A percentile compares a stretch with the other conserved stretches of the same genome.
Evolutionary conservation across 2,797 vertebrate species (phyloP).

Genomic region (Silurus lanzhouensis): DNA sequence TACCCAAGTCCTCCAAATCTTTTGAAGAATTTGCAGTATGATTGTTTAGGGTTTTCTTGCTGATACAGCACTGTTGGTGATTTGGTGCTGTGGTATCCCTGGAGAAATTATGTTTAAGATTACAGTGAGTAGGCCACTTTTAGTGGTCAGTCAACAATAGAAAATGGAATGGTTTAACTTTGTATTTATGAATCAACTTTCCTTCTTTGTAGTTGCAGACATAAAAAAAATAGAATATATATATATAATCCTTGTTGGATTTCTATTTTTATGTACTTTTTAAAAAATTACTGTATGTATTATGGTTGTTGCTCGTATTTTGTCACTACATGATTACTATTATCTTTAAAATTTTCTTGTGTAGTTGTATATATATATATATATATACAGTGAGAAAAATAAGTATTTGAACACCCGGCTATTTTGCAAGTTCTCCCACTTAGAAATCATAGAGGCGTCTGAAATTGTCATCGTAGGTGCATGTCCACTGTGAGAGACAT

Average conservation of each 20-base stretch:
- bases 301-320: not conserved
- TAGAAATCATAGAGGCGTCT: too few species aligned
- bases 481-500: too few species aligned
- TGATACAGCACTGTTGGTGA: constrained; percentile 35
- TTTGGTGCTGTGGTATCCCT: constrained; percentile 23
- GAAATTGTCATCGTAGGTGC: too few species aligned
- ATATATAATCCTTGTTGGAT: not conserved
- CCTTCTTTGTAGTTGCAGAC: not conserved
- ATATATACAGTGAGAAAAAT: too few species aligned
- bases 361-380: not conserved
- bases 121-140: not conserved
- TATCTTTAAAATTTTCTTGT: not conserved
- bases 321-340: not conserved
- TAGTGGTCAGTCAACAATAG: constrained; percentile 16
- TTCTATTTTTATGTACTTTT: not conserved
- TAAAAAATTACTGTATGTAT: not conserved
- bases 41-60: constrained; percentile 40
- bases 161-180: not conserved
- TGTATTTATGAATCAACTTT: not conserved
- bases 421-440: too few species aligned
- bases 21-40: constrained; percentile 2
- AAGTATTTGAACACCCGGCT: too few species aligned
- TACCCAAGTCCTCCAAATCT: not conserved
- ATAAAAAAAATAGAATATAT: not conserved
- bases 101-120: not conserved